Evolutionary conservation across 2,113 vertebrate species (phyloP).

Genomic region (Paedocypris sp.): DNA sequence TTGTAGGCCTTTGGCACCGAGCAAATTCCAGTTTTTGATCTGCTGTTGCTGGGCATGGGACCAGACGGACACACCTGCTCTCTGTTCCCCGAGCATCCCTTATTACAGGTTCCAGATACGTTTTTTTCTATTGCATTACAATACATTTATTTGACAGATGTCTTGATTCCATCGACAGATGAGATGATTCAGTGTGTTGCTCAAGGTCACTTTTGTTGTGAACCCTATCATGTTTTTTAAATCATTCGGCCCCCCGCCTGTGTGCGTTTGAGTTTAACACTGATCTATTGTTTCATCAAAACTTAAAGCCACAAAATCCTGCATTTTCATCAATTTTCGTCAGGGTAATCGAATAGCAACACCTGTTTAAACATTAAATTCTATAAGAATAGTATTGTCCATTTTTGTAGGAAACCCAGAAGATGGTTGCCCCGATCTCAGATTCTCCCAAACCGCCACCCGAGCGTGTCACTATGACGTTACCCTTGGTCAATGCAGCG

Average conservation of each 20-base stretch:
- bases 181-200: no score
- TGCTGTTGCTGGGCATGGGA: constrained; percentile 80
- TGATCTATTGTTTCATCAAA: no score
- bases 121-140: neutral
- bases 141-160: neutral
- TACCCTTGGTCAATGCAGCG: constrained; percentile 78
- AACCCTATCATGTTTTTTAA: no score
- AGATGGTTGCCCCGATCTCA: constrained; percentile 73
- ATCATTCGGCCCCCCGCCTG: no score
- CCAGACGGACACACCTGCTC: constrained; percentile 91
- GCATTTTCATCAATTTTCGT: no score
- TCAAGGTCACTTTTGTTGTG: no score
- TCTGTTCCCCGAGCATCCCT: constrained; percentile 78
- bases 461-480: constrained; percentile 74
- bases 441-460: constrained; percentile 84
- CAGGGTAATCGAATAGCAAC: no score
- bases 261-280: no score
- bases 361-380: no score
- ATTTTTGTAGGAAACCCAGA: constrained; percentile 64
- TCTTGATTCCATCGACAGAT: no score
- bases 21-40: constrained; percentile 70
- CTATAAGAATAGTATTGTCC: neutral
- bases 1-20: constrained; percentile 69
- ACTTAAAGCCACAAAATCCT: no score
- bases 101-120: constrained; percentile 65